phyloP scores from a whole-genome alignment of 1,140 invertebrate species.

The Manduca sexta region DNA sequence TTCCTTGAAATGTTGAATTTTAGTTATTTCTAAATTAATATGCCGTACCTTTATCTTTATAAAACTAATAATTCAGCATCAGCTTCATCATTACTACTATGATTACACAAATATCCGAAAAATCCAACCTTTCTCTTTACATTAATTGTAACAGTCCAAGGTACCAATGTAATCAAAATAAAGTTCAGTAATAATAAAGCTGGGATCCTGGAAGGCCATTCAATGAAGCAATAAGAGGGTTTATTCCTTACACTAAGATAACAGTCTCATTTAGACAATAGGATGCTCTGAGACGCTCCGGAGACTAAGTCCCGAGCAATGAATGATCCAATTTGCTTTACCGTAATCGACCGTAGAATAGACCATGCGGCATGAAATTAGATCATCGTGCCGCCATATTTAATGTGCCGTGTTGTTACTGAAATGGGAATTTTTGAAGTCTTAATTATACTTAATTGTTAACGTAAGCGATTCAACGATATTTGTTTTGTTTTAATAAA shows the following conservation, averaged over 20 bases:
- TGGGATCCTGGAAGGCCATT: conserved; percentile 3
- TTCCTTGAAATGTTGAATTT: too few relatives aligned
- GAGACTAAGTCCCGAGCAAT: conserved; percentile 36
- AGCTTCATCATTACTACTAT: too few relatives aligned
- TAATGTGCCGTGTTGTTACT: conserved; percentile 15
- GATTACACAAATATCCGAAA: too few relatives aligned
- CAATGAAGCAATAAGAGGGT: conserved; percentile 15
- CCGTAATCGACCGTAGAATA: conserved; percentile 55
- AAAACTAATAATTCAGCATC: too few relatives aligned
- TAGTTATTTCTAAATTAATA: too few relatives aligned
- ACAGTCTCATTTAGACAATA: conserved; percentile 35
- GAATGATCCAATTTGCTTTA: conserved; percentile 55
- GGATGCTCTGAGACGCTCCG: conserved; percentile 26
- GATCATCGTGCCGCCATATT: conserved; percentile 41
- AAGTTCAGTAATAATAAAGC: conserved; percentile 19
- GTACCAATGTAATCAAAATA: conserved; percentile 22
- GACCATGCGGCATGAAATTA: conserved; percentile 52
- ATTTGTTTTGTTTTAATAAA: too few relatives aligned
- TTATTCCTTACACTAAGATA: conserved; percentile 30
- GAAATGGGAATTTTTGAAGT: too few relatives aligned
- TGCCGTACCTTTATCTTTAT: too few relatives aligned
- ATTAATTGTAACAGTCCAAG: background rate
- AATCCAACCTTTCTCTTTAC: background rate
- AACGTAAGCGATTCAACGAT: too few relatives aligned
- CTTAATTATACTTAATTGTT: too few relatives aligned